phyloP scores from a whole-genome alignment of 2,888 invertebrate species.

The Leptopilina syphax region DNA sequence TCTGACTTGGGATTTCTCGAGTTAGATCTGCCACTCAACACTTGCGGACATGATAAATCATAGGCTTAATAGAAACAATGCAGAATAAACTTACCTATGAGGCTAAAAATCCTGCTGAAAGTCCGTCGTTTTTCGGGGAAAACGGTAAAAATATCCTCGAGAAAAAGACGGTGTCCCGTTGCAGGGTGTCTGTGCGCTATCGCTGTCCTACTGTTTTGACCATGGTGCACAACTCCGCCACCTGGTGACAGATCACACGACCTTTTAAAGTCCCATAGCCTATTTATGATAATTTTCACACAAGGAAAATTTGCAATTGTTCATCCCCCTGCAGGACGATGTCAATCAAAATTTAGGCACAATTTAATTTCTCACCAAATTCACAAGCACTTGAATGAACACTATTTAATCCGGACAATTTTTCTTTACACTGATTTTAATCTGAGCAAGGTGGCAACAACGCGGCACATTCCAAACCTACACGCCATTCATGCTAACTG shows the following conservation, averaged over 20 bases:
- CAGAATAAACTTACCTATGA: slow-evolving; percentile 68
- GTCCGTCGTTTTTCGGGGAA: slow-evolving; percentile 66
- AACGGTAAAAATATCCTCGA: slow-evolving; percentile 69
- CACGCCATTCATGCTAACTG: slow-evolving; percentile 65
- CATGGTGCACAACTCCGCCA: slow-evolving; percentile 64
- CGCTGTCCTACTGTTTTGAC: slow-evolving; percentile 71
- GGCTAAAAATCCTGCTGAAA: slow-evolving; percentile 69
- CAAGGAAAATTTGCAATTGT: slow-evolving; percentile 26
- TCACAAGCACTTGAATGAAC: not conserved
- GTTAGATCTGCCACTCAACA: slow-evolving; percentile 42
- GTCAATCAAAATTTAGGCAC: not conserved
- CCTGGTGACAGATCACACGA: slow-evolving; percentile 66
- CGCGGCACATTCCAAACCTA: slow-evolving; percentile 68
- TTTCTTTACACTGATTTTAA: slow-evolving; percentile 9
- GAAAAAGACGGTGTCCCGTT: slow-evolving; percentile 73
- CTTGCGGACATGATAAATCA: slow-evolving; percentile 32
- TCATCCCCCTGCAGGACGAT: slow-evolving; percentile 26
- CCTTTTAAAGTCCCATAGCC: slow-evolving; percentile 67
- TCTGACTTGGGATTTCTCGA: slow-evolving; percentile 59
- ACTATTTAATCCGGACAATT: slow-evolving; percentile 8
- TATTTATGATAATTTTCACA: slow-evolving; percentile 63
- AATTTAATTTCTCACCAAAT: not conserved
- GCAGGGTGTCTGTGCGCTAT: slow-evolving; percentile 74
- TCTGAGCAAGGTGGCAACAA: slow-evolving; percentile 55
- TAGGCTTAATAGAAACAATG: slow-evolving; percentile 38